These are phyloP conservation scores for Carlito syrichta DNA, from an alignment of 2,113 vertebrate species.

Conservation along the genomic window DNA sequence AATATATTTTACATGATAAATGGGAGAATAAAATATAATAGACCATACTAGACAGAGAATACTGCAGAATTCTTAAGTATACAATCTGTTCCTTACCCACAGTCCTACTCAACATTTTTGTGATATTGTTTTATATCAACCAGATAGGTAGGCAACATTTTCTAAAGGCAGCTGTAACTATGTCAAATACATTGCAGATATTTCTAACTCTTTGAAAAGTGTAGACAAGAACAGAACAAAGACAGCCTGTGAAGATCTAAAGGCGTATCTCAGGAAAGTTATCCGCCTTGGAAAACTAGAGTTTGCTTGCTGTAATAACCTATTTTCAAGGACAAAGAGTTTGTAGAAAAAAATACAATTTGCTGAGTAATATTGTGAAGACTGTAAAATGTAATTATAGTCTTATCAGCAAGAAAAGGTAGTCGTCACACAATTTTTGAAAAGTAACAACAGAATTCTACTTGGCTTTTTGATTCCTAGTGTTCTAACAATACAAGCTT, in stretches of 20 bases:
- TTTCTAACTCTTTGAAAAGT: conserved; percentile 74
- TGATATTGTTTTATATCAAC: conserved; percentile 5
- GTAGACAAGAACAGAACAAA: conserved; percentile 76
- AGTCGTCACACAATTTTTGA: conserved; percentile 27
- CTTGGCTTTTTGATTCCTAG: conserved; percentile 8
- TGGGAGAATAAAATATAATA: neutral
- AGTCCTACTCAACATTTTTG: neutral
- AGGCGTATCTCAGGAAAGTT: conserved; percentile 65
- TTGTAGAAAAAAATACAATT: conserved; percentile 46
- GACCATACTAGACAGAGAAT: neutral
- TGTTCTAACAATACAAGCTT: neutral
- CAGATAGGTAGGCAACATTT: neutral
- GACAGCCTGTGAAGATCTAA: conserved; percentile 68
- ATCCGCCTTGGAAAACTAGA: conserved; percentile 44
- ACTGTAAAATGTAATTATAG: conserved; percentile 40
- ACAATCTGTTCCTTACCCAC: neutral
- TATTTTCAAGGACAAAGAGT: conserved; percentile 73
- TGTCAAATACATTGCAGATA: conserved; percentile 61
- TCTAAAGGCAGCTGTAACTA: conserved; percentile 53
- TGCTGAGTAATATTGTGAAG: conserved; percentile 54
- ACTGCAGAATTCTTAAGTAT: neutral
- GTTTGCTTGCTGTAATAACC: conserved; percentile 65
- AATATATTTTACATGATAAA: neutral
- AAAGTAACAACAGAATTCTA: conserved; percentile 31
- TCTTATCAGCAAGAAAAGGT: conserved; percentile 52